Base-by-base conservation (phyloP, 1,140 invertebrate genomes). In the Odontomachus brunneus region DNA sequence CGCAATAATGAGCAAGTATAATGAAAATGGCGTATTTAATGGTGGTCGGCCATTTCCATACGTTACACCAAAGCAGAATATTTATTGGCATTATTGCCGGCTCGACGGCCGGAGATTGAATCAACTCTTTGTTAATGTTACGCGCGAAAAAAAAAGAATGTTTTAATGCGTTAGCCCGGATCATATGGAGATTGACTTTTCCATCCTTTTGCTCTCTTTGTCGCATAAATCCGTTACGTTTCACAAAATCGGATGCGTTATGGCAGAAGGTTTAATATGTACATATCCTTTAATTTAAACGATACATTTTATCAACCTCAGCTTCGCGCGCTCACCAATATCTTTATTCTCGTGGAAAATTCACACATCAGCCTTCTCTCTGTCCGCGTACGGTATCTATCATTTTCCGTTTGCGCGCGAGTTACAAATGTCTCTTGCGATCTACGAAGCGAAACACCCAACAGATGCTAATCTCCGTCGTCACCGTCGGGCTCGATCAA, bases 21-120 rank as follows among this genome's bases (percentile, higher is more conserved):
- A 75, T 86, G 71, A 87, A 85, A 87, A 80, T 85, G 66, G 84
- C 75, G 59, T 72, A 55, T 74, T 85, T 85, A 85, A 76, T 85
- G 81, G 15, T n/a, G 9, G n/a, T 57, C 14, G 65, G 33, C 26
- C 59, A 80, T 80, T 80, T 71, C 19, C 24, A 69, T 80, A 78
- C 73, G 69, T 74, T 57, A 38, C n/a, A n/a, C 76, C 60, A 49
- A 66, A 62, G 72, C 4, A 17, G n/a, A 66, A 66, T 60, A 73
- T 74, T 85, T 84, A 85, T 86, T 65, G 53, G 7, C 19, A 63
- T 86, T 85, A 85, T 76, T 55, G 72, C 63, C 38, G 11, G 48
- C 15, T 1, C 53, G 26, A 12, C 63, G 5, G 44, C 38, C 65
- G 44, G 19, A 80, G 60, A 53, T 66, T 49, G 55, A 78, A 67